Base-by-base conservation (phyloP, 2,888 invertebrate genomes). In the Hemaris fuciformis region DNA sequence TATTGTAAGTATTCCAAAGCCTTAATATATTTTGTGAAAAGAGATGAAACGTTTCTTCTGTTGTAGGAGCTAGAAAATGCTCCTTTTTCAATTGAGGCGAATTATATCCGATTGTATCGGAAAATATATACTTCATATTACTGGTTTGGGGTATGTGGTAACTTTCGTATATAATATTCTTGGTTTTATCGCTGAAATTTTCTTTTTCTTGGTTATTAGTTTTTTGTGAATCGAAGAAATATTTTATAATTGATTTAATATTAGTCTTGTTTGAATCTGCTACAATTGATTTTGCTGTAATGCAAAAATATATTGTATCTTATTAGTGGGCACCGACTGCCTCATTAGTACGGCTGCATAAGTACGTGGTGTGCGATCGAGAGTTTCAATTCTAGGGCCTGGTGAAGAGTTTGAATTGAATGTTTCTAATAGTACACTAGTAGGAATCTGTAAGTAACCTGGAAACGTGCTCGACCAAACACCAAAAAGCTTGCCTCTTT, bases 1-100 rank as follows among this genome's bases (percentile, higher is more conserved):
- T 66, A 62, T 58, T 66, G 57, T 62, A 69, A 38, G 27, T 57
- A 45, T 62, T 62, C 48, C 60, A 60, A 18, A 60, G 60, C 25
- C 41, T 48, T 59, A 57, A 62, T 59, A 43, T 61, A 20, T 38
- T 41, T 62, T 58, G 27, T 34, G 20, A 46, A 42, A 48, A 48
- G 2, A 53, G 41, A 2, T 60, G 38, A 48, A 20, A n/a, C 5
- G 8, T 13, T 7, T 18, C 41, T 23, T n/a, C 41, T 4, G 22
- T 46, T 23, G 48, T 48, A 8, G 46, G 23, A 13, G 38, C 13
- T 18, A 18, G 1, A 18, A 20, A 18, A 18, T 18, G 7, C 15
- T 18, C 18, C 5, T 25, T 53, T 41, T 60, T 42, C 15, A 25
- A 6, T 20, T 23, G 23, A 18, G 41, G 41, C 7, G 15, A 18